Evolutionary conservation across 2,797 vertebrate species (phyloP), one percentile per base, ranked within the genome.

Genomic region (Pempheris klunzingeri): DNA sequence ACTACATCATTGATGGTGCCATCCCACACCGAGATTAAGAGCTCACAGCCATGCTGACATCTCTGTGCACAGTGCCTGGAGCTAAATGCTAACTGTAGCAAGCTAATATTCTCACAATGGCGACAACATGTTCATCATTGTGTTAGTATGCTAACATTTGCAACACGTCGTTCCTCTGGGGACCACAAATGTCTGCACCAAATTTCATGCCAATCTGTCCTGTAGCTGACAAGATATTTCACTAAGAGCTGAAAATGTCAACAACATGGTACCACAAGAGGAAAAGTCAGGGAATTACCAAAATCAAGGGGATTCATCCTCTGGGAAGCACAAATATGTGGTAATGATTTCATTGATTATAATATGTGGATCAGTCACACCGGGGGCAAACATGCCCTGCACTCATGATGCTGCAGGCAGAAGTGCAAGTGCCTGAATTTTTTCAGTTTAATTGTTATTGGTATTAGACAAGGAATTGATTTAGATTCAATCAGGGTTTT

Each of bases 381-480:
- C n/a, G n/a, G n/a, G 34, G 1, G 5, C 8, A 50, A 24, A 22
- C 32, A 7, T 26, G 30, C 38, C 20, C 24, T 39, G 43, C n/a
- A 54, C 12, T 60, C 26, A 26, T 61, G 15, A 59, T 26, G 18
- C 7, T 26, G 7, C 46, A 41, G 5, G n/a, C 32, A 18, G 30
- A 7, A 44, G 3, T 14, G 3, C 4, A 38, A 26, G 3, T 17
- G 17, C 41, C 46, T n/a, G n/a, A n/a, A n/a, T n/a, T n/a, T n/a
- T n/a, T n/a, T 59, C n/a, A 57, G 15, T 32, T 67, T 50, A 77
- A 50, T 47, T 80, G 18, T 80, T 74, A 39, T 36, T 69, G 36
- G 17, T 38, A 60, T 78, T 67, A 15, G 32, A 81, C 22, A 46
- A 81, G 63, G 30, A 65, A 87, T 77, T 68, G 71, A 82, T 84